Evolutionary conservation across 2,113 vertebrate genomes (phyloP).

Genomic region (Tiliqua scincoides): DNA sequence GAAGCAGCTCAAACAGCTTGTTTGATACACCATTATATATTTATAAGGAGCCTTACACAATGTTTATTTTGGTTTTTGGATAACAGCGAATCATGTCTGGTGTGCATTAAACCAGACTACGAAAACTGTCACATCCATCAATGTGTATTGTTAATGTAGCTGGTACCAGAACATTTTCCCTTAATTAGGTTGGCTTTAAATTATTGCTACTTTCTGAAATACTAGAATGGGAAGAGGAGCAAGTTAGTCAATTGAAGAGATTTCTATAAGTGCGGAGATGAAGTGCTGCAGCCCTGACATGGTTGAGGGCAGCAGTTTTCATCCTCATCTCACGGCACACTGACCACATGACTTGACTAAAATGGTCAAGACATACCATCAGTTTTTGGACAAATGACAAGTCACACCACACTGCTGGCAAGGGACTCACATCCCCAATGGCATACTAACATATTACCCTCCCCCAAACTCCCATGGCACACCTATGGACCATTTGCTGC

Average conservation of each 20-base stretch:
- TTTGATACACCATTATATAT: conserved; percentile 12
- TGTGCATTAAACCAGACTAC: conserved; percentile 4
- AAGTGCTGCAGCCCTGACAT: not conserved
- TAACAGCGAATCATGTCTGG: not conserved
- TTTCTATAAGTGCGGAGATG: not conserved
- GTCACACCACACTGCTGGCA: no score
- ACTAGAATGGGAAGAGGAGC: not conserved
- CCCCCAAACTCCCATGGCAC: no score
- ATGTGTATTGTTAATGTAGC: not conserved
- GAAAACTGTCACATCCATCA: not conserved
- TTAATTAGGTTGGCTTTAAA: conserved; percentile 18
- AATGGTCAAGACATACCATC: no score
- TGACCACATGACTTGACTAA: no score
- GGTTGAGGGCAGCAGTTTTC: no score
- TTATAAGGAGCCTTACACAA: conserved; percentile 19
- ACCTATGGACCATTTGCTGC: no score
- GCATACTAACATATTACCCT: no score
- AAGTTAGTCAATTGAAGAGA: rapidly evolving
- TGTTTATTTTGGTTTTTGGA: not conserved
- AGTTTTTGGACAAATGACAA: no score
- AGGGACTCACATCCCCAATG: no score
- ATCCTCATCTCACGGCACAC: no score
- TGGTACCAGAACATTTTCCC: not conserved
- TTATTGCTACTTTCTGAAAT: not conserved
- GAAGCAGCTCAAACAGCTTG: conserved; percentile 7